Evolutionary conservation across 1,140 invertebrate species (phyloP), one percentile per base, ranked within the genome.

Genomic region (Drosophila tropicalis): DNA sequence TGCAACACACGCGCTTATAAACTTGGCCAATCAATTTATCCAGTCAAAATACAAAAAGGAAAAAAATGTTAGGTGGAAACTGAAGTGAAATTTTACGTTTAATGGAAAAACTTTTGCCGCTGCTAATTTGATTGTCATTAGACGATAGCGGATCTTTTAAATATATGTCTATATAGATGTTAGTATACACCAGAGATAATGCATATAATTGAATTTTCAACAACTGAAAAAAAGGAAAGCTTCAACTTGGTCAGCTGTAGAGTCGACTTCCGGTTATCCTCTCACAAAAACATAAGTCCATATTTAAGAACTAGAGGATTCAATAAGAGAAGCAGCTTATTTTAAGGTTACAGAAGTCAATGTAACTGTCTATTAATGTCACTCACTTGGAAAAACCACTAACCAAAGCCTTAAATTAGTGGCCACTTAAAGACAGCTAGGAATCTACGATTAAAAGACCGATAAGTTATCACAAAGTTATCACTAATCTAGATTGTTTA

Each of bases 201-300:
- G 80, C 89, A 81, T 80, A 90, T 90, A 90, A 90, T 90, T 90
- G 87, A 90, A 90, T 90, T 90, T 90, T 81, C 74, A 90, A 82
- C 67, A 87, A 86, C 82, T 86, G 87, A 86, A 87, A 62, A 87
- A 62, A 61, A 41, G n/a, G 36, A 67, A 76, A 71, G 54, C 72
- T 12, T 10, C 12, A 39, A 39, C 2, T 17, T n/a, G 19, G 15
- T 17, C 5, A 29, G 22, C 3, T 3, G 3, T 25, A 25, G 1
- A 25, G n/a, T 19, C 44, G 44, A 51, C 17, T 12, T 51, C 7
- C 1, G 19, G 44, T 12, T 51, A 51, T 9, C 44, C 17, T 51
- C 0, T 47, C 1, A 10, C 12, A 25, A 3, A 25, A 25, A 29
- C 29, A 29, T 5, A 0, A 29, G 6, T 29, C 0, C 0, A 5